Percentiles rank a stretch among this genome's conserved stretches.
Evolutionary conservation across 2,113 vertebrate genomes (phyloP).

Genomic region (Chascanopsetta lugubris): DNA sequence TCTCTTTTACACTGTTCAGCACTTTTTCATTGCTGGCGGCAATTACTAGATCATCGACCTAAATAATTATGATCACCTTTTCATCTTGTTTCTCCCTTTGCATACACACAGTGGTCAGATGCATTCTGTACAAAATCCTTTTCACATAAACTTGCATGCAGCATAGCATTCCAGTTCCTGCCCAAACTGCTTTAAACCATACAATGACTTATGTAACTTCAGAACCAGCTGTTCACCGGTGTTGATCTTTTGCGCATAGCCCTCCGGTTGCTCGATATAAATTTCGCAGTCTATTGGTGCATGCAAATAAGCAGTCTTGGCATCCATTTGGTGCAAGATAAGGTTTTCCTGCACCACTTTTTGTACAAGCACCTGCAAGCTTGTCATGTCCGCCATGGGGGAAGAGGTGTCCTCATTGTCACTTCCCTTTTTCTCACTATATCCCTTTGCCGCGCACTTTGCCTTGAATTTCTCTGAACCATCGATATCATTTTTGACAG

Average conservation of each 20-base stretch:
- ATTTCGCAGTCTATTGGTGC: slow-evolving; percentile 15
- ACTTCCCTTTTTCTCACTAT: slow-evolving; percentile 4
- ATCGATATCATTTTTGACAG: background rate
- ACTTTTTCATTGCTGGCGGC: background rate
- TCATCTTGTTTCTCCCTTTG: no score
- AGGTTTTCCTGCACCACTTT: slow-evolving; percentile 8
- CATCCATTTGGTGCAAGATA: slow-evolving; percentile 9
- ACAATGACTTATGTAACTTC: background rate
- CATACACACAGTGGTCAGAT: no score
- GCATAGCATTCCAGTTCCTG: slow-evolving; percentile 15
- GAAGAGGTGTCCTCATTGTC: slow-evolving; percentile 29
- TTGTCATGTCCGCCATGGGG: slow-evolving; percentile 23
- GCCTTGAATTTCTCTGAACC: slow-evolving; percentile 16
- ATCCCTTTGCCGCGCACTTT: slow-evolving; percentile 23
- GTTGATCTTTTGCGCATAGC: background rate
- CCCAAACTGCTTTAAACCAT: slow-evolving; percentile 8
- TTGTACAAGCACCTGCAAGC: background rate
- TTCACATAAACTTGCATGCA: background rate
- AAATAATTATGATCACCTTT: no score
- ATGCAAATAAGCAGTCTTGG: slow-evolving; percentile 2
- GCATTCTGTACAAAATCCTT: no score
- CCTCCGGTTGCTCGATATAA: slow-evolving; percentile 9
- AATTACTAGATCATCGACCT: no score
- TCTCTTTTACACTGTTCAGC: background rate
- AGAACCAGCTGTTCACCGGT: background rate